Conservation (phyloP, 2,888 invertebrate genomes). For the Nephrotoma flavescens region DNA sequence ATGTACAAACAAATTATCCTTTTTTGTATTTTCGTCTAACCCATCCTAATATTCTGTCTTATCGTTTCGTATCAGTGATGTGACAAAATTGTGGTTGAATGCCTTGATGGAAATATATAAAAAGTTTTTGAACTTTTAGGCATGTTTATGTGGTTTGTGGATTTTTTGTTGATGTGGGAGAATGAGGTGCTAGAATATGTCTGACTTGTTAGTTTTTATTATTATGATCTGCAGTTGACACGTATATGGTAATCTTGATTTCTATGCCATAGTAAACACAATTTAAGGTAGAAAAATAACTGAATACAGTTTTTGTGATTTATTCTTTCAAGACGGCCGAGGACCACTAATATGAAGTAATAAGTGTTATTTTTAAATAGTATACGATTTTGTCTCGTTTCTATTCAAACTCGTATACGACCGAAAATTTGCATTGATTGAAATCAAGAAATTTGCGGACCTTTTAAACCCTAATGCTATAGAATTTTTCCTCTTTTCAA, state of each 20-base stretch:
- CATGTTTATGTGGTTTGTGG: not conserved
- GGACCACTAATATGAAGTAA: no score
- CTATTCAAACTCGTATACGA: no score
- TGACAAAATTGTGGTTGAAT: not conserved
- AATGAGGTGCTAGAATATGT: not conserved
- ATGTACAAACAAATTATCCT: not conserved
- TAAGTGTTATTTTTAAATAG: no score
- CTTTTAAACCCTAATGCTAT: no score
- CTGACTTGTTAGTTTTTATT: not conserved
- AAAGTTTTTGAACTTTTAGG: not conserved
- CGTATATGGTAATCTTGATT: not conserved
- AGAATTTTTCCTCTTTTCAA: no score
- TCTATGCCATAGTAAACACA: no score
- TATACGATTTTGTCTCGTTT: no score
- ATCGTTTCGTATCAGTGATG: not conserved
- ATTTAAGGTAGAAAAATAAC: no score
- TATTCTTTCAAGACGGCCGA: no score
- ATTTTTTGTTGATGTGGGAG: not conserved
- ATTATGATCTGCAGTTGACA: not conserved
- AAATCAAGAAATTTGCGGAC: no score
- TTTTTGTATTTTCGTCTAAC: not conserved
- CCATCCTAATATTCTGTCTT: not conserved
- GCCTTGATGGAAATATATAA: not conserved
- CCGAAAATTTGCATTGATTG: no score
- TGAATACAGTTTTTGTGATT: no score